These are phyloP conservation scores for Diabrotica balteata DNA, from an alignment of 2,888 invertebrate genomes.

Conservation along the genomic window DNA sequence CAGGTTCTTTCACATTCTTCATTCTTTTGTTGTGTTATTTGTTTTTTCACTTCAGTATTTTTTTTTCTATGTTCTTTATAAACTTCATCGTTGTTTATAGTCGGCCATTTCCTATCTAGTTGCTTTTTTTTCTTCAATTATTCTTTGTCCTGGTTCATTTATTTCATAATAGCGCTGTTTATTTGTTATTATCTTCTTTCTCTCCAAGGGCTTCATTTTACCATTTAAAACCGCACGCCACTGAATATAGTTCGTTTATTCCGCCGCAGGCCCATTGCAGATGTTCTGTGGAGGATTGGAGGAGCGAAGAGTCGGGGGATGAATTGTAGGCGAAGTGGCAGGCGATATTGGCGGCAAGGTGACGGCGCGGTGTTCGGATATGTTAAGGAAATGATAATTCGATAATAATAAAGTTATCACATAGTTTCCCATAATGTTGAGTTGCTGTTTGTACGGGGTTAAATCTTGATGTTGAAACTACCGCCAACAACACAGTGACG, in stretches of 20 bases:
- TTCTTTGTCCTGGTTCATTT: too few species aligned
- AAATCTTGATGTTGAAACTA: neutral
- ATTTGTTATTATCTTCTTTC: too few species aligned
- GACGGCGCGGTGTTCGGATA: neutral
- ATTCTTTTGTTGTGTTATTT: too few species aligned
- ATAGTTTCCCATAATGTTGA: neutral
- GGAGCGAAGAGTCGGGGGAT: neutral
- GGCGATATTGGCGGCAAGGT: neutral
- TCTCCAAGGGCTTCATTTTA: too few species aligned
- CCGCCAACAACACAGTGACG: neutral
- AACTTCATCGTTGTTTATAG: too few species aligned
- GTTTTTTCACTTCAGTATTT: too few species aligned
- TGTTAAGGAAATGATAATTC: neutral
- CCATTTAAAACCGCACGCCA: neutral
- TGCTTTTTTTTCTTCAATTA: too few species aligned
- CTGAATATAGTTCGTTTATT: neutral
- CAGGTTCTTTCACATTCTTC: too few species aligned
- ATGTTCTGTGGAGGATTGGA: neutral
- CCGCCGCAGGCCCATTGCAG: constrained; percentile 1
- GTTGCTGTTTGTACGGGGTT: neutral
- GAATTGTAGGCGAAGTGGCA: neutral
- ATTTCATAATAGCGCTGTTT: too few species aligned
- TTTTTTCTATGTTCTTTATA: too few species aligned
- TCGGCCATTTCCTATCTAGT: too few species aligned
- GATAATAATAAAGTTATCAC: constrained; percentile 2